A percentile compares a stretch with the other conserved stretches of the same genome.
Conservation (phyloP, 2,113 vertebrate genomes). For the Ceratotherium simum region DNA sequence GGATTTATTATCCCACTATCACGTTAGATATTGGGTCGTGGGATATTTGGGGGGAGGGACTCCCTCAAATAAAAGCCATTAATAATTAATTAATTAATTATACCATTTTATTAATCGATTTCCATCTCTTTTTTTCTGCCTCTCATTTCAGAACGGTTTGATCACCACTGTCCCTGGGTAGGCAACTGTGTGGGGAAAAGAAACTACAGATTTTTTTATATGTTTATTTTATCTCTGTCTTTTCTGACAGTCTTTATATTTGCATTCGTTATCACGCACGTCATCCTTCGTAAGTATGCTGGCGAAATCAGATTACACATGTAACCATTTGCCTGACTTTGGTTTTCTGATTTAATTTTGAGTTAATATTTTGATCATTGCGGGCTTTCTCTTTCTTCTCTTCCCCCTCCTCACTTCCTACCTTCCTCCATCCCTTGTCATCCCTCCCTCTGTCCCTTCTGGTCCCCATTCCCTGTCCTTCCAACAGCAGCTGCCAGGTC, state of each 20-base stretch:
- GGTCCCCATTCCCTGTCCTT: background rate
- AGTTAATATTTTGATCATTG: constrained; percentile 84
- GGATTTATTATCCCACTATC: no score
- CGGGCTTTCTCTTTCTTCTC: constrained; percentile 69
- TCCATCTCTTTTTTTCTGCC: constrained; percentile 86
- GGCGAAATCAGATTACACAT: constrained; percentile 85
- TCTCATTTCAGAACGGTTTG: constrained; percentile 96
- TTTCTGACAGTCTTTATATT: constrained; percentile 99
- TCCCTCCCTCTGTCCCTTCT: background rate
- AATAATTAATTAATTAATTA: no score
- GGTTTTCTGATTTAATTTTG: constrained; percentile 80
- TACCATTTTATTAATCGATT: constrained; percentile 84
- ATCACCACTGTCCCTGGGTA: constrained; percentile 99
- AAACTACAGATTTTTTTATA: constrained; percentile 99
- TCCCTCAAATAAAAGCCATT: constrained; percentile 49
- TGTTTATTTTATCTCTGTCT: constrained; percentile 99
- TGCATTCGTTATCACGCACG: constrained; percentile 98
- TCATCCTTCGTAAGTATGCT: constrained; percentile 98
- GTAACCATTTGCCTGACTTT: constrained; percentile 86
- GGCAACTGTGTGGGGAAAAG: constrained; percentile 99
- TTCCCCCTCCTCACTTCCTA: background rate
- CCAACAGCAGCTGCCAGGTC: background rate
- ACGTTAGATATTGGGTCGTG: background rate
- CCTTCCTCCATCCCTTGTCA: background rate
- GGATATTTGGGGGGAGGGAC: background rate